Evolutionary conservation across 1,140 invertebrate species (phyloP), one percentile per base, ranked within the genome.

Genomic region (Drosophila nigrodunni): DNA sequence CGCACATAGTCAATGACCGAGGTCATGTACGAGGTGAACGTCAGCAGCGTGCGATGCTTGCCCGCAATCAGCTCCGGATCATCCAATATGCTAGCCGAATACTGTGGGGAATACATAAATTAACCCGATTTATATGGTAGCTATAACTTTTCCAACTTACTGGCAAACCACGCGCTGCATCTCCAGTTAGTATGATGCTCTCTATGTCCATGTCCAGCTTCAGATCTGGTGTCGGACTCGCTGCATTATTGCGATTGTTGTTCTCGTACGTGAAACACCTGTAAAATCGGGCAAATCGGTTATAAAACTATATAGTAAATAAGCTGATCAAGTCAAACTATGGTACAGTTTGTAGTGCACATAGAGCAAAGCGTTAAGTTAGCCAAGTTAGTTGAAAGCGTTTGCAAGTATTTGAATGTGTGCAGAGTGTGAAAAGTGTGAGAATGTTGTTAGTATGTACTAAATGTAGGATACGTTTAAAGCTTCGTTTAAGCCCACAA

Each of bases 1-100:
- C 97, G 96, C 1, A 98, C 98, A 92, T 99, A 99, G 93, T 99
- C 98, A 80, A 99, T 99, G 15, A 99, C 97, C 2, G 98, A 99
- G 9, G 97, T 97, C 95, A 98, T 97, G 85, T 99, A 99, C 0
- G 98, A 98, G 1, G 97, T 96, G 91, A 99, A 99, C 2, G 97
- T 98, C n/a, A 99, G 93, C 10, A 98, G 93, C 8, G 98, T 99
- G 67, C 97, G 94, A 93, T 99, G 98, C 93, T 98, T 98, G 21
- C 98, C 98, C 46, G 97, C 97, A 80, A 98, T 97, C 11, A 99
- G 93, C 93, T 99, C 98, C 0, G 98, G 98, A 94, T 99, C 98
- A 93, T 99, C 98, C 21, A 99, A 93, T 43, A 98, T 94, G 93
- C 97, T 97, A 0, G 98, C 97, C 87, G 96, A 96, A 91, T 98